Evolutionary conservation across 2,888 invertebrate genomes (phyloP), one percentile per base, ranked within the genome.

Genomic region (Agrilus mali): DNA sequence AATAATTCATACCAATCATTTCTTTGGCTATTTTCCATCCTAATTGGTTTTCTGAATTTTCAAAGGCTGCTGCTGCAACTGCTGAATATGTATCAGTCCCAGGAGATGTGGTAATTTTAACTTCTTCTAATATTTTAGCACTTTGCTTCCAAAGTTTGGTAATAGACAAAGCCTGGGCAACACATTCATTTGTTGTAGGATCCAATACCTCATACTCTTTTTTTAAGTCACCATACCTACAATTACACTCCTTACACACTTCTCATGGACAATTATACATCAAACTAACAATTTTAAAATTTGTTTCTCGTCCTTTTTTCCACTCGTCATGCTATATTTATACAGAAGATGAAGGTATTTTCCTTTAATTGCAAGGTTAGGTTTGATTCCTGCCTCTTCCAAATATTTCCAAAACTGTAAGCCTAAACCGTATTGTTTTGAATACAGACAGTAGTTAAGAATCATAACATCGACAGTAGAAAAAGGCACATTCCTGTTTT

Each of bases 71-170:
- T 12, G 64, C 56, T 47, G 75, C 67, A 17, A 82, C 42, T 1
- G 66, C 65, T 53, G 72, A 74, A 49, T 77, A 78, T 0, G 73
- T 64, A 2, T 57, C 53, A 42, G 65, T 58, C 48, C 65, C 66
- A 2, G 79, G 78, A 4, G 55, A 59, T 43, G 61, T 52, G 17
- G 69, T 68, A 8, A 73, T 36, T 56, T 73, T 69, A 39, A 78
- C 71, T 57, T 77, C 75, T 40, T 79, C 71, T 17, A 83, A 59
- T 12, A 84, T 64, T 50, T 74, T 69, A 0, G 77, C 41, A 34
- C 75, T 72, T 45, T 78, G 73, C 51, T 70, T 69, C 82, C 84
- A 86, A 50, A 76, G 66, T 43, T 70, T 60, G 7, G 82, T 81
- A 15, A 72, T 55, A 50, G 80, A 78, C 3, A 89, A 59, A 0